Percentiles rank a stretch among this genome's conserved stretches.
These are phyloP conservation scores for Merops nubicus DNA, from an alignment of 2,113 vertebrate species.

Conservation along the genomic window DNA sequence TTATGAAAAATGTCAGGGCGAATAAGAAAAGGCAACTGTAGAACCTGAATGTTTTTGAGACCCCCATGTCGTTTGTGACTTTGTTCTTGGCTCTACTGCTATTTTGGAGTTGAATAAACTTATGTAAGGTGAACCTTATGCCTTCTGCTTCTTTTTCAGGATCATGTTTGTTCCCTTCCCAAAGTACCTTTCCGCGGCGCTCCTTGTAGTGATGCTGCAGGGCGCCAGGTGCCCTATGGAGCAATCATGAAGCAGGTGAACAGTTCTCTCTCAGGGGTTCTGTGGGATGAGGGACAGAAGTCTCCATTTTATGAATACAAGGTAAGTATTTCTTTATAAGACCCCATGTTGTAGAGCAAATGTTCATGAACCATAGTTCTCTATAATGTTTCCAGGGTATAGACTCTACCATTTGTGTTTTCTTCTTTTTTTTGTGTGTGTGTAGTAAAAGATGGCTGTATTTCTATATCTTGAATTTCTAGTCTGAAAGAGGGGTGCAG, in stretches of 20 bases:
- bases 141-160: slow-evolving; percentile 63
- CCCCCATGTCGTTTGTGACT: background rate
- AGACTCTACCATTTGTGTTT: background rate
- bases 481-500: background rate
- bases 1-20: background rate
- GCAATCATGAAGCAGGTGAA: slow-evolving; percentile 87
- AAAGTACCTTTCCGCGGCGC: slow-evolving; percentile 89
- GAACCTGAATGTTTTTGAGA: background rate
- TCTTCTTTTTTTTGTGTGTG: background rate
- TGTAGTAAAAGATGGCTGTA: background rate
- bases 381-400: background rate
- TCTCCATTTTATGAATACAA: slow-evolving; percentile 91
- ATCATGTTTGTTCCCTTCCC: slow-evolving; percentile 81
- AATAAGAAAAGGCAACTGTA: background rate
- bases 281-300: slow-evolving; percentile 86
- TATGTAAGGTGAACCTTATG: background rate
- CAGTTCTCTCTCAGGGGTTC: slow-evolving; percentile 81
- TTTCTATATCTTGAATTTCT: background rate
- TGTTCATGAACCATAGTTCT: background rate
- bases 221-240: slow-evolving; percentile 84
- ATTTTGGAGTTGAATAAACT: background rate
- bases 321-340: slow-evolving; percentile 65
- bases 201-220: slow-evolving; percentile 92
- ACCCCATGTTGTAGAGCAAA: background rate
- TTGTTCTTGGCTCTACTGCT: background rate